Evolutionary conservation across 2,113 vertebrate genomes (phyloP), one percentile per base, ranked within the genome.

Genomic region (Gopherus evgoodei): DNA sequence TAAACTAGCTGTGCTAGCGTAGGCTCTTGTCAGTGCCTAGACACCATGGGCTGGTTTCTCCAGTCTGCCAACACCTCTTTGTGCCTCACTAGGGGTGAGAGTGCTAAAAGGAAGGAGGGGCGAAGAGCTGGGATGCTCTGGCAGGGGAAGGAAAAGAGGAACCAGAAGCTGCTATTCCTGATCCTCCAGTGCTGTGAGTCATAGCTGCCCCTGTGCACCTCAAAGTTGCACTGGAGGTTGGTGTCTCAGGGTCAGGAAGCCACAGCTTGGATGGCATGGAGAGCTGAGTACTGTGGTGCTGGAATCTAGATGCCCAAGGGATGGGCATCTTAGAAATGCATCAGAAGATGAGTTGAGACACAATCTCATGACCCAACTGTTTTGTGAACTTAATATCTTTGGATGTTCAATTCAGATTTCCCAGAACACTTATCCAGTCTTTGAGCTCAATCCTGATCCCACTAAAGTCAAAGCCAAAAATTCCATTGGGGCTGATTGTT

Each of bases 181-280:
- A 35, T 69, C 35, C 42, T 62, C 38, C 86, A 8, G 13, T 93
- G 94, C 44, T 81, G 94, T 87, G 75, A 86, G 89, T 65, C 87
- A 90, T 82, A 93, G 5, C 11, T 90, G 50, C 8, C 25, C 84
- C 89, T 96, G 91, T 87, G 78, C 9, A 83, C 9, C 35, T 87
- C 62, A 54, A 14, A 87, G 57, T 72, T 0, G 0, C 13, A 90
- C 4, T 14, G 0, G 44, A 42, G 90, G 29, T 27, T 47, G 78
- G 76, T 50, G 10, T 83, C 8, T 75, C 1, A 69, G 29, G 90
- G 16, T 62, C 29, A 90, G 83, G 79, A 91, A 85, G 8, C 62
- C 16, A 65, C 31, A 21, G 35, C 84, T 86, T 79, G 22, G 53
- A 90, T 47, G 19, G 90, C 81, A 35, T 9, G 75, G 12, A 82